These are phyloP conservation scores for Hydrocynus forskahlii DNA, from an alignment of 2,797 vertebrate genomes.

Conservation along the genomic window DNA sequence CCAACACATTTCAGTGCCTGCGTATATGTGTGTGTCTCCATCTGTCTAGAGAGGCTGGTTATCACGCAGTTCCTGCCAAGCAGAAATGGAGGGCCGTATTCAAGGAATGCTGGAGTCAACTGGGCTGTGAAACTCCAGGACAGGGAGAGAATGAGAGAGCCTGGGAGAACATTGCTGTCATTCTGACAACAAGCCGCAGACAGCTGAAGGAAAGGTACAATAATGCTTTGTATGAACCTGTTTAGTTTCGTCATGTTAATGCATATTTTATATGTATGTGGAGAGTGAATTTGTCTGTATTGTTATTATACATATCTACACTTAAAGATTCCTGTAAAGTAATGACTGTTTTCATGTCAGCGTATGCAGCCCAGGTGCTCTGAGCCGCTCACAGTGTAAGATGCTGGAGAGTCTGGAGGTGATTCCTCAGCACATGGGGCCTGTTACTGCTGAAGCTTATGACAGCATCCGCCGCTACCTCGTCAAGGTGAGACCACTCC, in stretches of 20 bases:
- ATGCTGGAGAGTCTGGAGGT: conserved; percentile 87
- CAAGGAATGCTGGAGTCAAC: conserved; percentile 85
- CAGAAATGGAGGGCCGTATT: conserved; percentile 88
- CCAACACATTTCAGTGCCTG: neutral
- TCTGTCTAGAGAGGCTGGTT: conserved; percentile 75
- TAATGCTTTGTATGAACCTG: too few relatives aligned
- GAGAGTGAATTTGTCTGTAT: neutral
- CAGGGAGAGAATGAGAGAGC: conserved; percentile 83
- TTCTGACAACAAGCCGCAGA: conserved; percentile 80
- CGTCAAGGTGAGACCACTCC: conserved; percentile 72
- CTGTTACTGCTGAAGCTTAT: conserved; percentile 83
- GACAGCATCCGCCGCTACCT: conserved; percentile 85
- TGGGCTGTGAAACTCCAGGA: conserved; percentile 84
- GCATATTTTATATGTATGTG: neutral
- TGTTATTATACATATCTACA: neutral
- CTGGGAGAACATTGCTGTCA: conserved; percentile 89
- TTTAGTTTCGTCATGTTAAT: too few relatives aligned
- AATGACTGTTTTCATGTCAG: neutral
- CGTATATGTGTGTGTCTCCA: conserved; percentile 17
- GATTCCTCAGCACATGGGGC: conserved; percentile 83
- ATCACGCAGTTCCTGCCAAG: conserved; percentile 78
- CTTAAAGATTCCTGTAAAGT: neutral
- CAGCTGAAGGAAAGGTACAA: conserved; percentile 81
- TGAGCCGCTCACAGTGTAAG: conserved; percentile 85
- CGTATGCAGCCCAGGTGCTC: conserved; percentile 73